Evolutionary conservation across 2,113 vertebrate species (phyloP).

Genomic region (Oreochromis spilurus): DNA sequence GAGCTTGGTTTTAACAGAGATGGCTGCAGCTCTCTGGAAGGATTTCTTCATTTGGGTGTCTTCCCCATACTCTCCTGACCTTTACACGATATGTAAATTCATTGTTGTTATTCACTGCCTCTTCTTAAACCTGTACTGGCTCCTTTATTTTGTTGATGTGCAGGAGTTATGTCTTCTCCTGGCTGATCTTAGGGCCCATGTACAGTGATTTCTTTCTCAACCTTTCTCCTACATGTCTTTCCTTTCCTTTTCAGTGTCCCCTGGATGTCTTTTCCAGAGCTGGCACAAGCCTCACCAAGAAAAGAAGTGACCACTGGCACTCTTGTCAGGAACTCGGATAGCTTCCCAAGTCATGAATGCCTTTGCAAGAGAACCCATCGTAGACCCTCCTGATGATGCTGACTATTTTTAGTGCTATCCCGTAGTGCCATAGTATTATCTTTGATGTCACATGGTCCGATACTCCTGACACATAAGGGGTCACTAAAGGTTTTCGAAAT

Average conservation of each 20-base stretch:
- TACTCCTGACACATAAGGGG: background rate
- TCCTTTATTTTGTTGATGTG: background rate
- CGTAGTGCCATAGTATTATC: background rate
- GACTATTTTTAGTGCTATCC: background rate
- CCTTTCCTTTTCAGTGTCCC: background rate
- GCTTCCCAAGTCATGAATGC: background rate
- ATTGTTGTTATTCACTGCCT: background rate
- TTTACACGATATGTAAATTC: background rate
- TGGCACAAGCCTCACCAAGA: background rate
- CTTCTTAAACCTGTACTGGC: background rate
- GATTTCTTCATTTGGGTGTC: background rate
- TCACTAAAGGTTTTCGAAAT: background rate
- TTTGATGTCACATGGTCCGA: background rate
- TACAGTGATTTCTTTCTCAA: background rate
- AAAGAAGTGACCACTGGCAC: background rate
- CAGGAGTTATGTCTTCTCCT: background rate
- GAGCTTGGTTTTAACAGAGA: background rate
- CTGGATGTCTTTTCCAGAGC: background rate
- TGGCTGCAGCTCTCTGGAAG: background rate
- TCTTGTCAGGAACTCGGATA: background rate
- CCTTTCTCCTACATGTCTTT: background rate
- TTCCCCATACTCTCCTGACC: background rate
- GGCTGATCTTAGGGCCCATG: background rate
- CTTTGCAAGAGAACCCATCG: background rate
- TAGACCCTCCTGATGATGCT: background rate